Conservation (phyloP, 2,888 invertebrate species). For the Alsophila aescularia region DNA sequence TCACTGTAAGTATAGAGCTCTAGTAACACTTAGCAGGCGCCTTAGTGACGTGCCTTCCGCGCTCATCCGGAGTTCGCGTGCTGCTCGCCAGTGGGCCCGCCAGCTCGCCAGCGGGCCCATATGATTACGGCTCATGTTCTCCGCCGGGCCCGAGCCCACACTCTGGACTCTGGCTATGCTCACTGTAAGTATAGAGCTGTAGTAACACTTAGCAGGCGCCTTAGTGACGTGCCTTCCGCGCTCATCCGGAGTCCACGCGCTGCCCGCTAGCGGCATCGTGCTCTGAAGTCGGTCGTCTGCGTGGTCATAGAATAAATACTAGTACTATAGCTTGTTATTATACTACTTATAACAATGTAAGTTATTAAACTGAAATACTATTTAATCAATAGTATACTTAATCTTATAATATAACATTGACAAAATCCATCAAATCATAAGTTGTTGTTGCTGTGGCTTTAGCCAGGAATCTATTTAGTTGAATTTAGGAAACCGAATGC, state of each 20-base stretch:
- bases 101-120: constrained; percentile 91
- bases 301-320: too few species aligned
- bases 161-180: constrained; percentile 93
- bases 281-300: too few species aligned
- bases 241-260: constrained; percentile 90
- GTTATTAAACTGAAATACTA: too few species aligned
- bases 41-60: constrained; percentile 90
- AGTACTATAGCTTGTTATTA: too few species aligned
- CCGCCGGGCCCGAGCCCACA: constrained; percentile 96
- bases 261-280: constrained; percentile 87
- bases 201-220: constrained; percentile 83
- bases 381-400: too few species aligned
- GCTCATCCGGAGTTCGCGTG: constrained; percentile 91
- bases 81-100: constrained; percentile 87
- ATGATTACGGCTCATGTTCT: constrained; percentile 95
- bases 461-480: too few species aligned
- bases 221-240: constrained; percentile 91
- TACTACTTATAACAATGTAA: too few species aligned
- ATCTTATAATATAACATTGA: too few species aligned
- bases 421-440: too few species aligned
- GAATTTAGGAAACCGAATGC: too few species aligned
- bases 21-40: constrained; percentile 83
- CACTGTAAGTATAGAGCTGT: constrained; percentile 85
- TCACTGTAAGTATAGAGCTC: constrained; percentile 87
- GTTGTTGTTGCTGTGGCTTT: too few species aligned